Evolutionary conservation across 2,113 vertebrate genomes (phyloP), one percentile per base, ranked within the genome.

Genomic region (Leptobrachium leishanense): DNA sequence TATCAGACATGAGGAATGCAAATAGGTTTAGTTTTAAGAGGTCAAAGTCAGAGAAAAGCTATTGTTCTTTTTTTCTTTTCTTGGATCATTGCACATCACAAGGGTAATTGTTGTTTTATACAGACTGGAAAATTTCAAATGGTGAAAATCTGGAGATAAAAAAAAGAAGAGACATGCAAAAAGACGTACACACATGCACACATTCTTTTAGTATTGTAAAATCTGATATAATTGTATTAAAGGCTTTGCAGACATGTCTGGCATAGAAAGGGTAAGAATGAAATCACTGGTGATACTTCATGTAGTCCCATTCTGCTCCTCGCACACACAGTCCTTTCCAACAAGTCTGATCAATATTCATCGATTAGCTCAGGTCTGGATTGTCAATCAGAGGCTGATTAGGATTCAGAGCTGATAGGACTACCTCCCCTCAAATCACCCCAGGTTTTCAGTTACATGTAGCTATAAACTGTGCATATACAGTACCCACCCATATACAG

Each of bases 361-460:
- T 79, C 63, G 77, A 79, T 72, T 74, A 69, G 41, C 41, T 79
- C 63, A 40, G 50, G 77, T 79, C 77, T 79, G 63, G 46, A 11
- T 70, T 74, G 70, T 31, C 70, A 74, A 68, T 79, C 63, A 74
- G 63, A 67, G 63, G 46, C 77, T 74, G 63, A 79, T 79, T 79
- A 73, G 66, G 31, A 79, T 79, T 74, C 70, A 74, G 63, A 57
- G 62, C 70, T 73, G 77, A 65, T 64, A 55, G 15, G 55, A 53
- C 15, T 50, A n/a, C 40, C 20, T 76, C 59, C 44, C 81, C 74
- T 77, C 42, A 72, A 43, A 41, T 82, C 40, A 72, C 75, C 63
- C 59, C 63, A 43, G 41, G 9, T 67, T 42, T 15, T 11, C 50
- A 54, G 50, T 8, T 11, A 54, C 50, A 54, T 54, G 6, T 54